A percentile compares a stretch with the other conserved stretches of the same genome.
phyloP scores from a whole-genome alignment of 2,797 vertebrate species.

The Valencia hispanica region DNA sequence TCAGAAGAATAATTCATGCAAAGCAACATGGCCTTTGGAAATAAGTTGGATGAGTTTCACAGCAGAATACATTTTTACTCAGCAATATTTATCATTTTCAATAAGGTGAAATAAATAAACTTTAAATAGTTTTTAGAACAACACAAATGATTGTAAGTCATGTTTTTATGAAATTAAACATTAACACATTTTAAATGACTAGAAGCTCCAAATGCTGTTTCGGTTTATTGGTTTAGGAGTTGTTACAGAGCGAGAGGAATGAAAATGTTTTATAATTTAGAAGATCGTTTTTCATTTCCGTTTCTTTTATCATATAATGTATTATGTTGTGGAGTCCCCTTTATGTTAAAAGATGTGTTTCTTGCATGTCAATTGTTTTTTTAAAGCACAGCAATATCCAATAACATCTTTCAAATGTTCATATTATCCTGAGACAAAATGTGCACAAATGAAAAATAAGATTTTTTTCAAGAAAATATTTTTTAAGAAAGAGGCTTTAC shows the following conservation, averaged over 20 bases:
- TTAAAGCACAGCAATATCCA: conserved; percentile 40
- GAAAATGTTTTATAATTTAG: conserved; percentile 28
- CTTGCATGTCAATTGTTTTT: conserved; percentile 22
- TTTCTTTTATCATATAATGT: conserved; percentile 11
- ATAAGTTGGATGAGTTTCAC: too few species aligned
- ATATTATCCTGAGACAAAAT: conserved; percentile 45
- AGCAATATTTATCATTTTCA: conserved; percentile 7
- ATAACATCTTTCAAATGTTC: conserved; percentile 53
- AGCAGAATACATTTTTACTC: too few species aligned
- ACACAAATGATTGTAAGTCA: conserved; percentile 36
- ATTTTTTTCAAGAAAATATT: conserved; percentile 36
- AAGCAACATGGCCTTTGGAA: too few species aligned
- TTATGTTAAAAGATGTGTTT: conserved; percentile 24
- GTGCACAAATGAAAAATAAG: background rate
- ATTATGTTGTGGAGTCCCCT: conserved; percentile 33
- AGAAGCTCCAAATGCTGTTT: conserved; percentile 22
- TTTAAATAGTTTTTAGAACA: conserved; percentile 20
- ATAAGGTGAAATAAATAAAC: conserved; percentile 27
- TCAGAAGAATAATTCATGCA: too few species aligned
- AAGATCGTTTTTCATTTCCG: conserved; percentile 9
- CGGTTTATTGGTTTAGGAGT: background rate
- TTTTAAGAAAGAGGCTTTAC: conserved; percentile 23
- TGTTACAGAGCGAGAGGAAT: background rate
- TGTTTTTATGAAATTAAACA: conserved; percentile 23
- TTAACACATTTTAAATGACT: conserved; percentile 30